Conservation (phyloP, 2,113 vertebrate genomes). For the Eretmochelys imbricata region DNA sequence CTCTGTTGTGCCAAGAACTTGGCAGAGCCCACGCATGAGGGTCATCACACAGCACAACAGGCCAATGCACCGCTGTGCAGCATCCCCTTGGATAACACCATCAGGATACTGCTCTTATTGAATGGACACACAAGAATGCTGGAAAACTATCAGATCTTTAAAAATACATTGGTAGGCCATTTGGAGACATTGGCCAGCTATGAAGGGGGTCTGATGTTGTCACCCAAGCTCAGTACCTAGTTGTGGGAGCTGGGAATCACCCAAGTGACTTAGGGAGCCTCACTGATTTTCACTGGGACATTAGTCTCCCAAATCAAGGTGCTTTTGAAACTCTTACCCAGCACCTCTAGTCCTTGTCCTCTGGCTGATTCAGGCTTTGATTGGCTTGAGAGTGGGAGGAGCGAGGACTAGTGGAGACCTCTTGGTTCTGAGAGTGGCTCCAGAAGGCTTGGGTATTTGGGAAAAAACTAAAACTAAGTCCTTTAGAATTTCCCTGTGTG, state of each 20-base stretch:
- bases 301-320: neutral
- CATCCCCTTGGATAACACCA: neutral
- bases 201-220: neutral
- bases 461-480: neutral
- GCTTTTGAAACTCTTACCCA: neutral
- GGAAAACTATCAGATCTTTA: neutral
- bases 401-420: neutral
- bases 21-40: neutral
- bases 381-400: neutral
- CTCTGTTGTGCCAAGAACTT: neutral
- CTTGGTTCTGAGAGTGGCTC: neutral
- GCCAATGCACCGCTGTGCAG: neutral
- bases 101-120: neutral
- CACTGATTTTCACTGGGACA: rapidly evolving
- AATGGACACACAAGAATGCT: neutral
- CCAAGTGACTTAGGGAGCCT: neutral
- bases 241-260: conserved; percentile 29
- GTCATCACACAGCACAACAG: neutral
- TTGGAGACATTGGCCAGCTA: neutral
- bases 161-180: neutral
- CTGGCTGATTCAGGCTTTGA: neutral
- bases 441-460: neutral
- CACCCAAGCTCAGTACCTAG: conserved; percentile 42
- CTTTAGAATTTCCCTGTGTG: neutral
- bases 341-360: neutral